Conservation (phyloP, 1,140 invertebrate species). For the Andrena cerasifolii region DNA sequence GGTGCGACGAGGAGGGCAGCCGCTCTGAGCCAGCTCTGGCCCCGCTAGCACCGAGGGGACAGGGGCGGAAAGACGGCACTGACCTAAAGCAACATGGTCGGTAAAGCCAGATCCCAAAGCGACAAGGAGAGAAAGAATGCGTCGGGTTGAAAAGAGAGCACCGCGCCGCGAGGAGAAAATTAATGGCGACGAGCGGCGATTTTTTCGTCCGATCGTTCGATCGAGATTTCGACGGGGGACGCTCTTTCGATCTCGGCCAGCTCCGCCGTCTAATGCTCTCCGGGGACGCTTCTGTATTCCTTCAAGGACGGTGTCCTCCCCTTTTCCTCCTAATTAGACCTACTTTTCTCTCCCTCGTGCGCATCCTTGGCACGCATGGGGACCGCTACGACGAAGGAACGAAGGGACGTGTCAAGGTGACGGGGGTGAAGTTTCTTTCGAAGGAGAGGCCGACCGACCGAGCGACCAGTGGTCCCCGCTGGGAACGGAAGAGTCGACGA, state of each 20-base stretch:
- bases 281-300: too few species aligned
- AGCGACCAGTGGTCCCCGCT: not conserved
- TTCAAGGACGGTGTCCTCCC: too few species aligned
- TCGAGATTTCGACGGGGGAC: slow-evolving; percentile 29
- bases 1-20: slow-evolving; percentile 59
- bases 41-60: not conserved
- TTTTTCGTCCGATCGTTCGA: slow-evolving; percentile 33
- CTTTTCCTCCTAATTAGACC: not conserved
- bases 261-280: too few species aligned
- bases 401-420: slow-evolving; percentile 15
- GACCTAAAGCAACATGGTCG: slow-evolving; percentile 77
- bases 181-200: slow-evolving; percentile 54
- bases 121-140: slow-evolving; percentile 59
- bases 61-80: slow-evolving; percentile 71
- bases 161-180: slow-evolving; percentile 38
- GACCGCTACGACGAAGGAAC: not conserved
- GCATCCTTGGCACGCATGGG: slow-evolving; percentile 29
- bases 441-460: slow-evolving; percentile 10
- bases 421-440: slow-evolving; percentile 25
- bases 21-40: too few species aligned
- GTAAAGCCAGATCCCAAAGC: slow-evolving; percentile 54
- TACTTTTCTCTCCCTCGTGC: not conserved
- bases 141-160: slow-evolving; percentile 54
- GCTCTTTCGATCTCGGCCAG: not conserved
- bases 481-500: slow-evolving; percentile 29